A percentile compares a stretch with the other conserved stretches of the same genome.
These are phyloP conservation scores for Bolinopsis microptera DNA, from an alignment of 37 sponge, comb jelly and placozoan species.

Conservation along the genomic window DNA sequence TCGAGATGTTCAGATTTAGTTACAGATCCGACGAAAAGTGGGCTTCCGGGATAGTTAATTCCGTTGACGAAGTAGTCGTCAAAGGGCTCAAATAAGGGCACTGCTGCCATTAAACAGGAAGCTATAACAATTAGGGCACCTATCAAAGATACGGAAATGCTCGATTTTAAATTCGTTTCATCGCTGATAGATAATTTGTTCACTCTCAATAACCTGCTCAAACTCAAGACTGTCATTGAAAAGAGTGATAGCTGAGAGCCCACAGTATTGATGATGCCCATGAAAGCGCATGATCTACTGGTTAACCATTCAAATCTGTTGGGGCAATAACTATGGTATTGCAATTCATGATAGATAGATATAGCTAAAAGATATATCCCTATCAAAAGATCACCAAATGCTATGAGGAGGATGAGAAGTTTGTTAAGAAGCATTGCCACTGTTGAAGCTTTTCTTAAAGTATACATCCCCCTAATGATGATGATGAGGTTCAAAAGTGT, in stretches of 20 bases:
- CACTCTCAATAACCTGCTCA: not conserved
- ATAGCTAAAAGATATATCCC: not conserved
- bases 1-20: not conserved
- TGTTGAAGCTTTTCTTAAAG: not conserved
- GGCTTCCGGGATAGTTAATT: not conserved
- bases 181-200: not conserved
- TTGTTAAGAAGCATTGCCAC: not conserved
- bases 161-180: not conserved
- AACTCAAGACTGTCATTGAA: not conserved
- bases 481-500: not conserved
- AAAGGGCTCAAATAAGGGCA: not conserved
- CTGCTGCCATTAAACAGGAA: not conserved
- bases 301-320: not conserved
- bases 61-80: slow-evolving; percentile 51
- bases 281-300: not conserved
- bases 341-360: not conserved
- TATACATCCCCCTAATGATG: not conserved
- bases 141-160: not conserved
- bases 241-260: slow-evolving; percentile 20
- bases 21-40: not conserved
- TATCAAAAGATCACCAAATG: not conserved
- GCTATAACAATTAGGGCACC: not conserved
- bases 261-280: not conserved
- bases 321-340: not conserved
- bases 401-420: not conserved